Conservation (phyloP, 2,797 vertebrate genomes). For the Falco berigora region DNA sequence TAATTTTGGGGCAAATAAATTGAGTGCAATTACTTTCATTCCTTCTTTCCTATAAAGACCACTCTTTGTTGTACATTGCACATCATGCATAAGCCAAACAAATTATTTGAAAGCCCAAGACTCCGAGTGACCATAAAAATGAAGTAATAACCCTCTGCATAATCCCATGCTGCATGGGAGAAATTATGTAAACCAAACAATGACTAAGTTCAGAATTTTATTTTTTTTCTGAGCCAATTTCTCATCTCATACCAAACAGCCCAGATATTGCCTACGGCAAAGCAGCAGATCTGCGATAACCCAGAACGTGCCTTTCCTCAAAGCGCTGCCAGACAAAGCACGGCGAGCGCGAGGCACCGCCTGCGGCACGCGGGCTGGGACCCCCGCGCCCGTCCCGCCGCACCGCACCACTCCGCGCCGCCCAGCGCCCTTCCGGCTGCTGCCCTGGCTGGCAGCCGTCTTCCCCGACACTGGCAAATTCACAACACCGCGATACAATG, state of each 20-base stretch:
- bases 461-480: background rate
- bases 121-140: background rate
- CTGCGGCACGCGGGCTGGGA: background rate
- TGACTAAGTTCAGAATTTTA: background rate
- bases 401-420: no score
- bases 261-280: background rate
- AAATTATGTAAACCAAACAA: background rate
- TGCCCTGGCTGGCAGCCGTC: background rate
- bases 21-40: background rate
- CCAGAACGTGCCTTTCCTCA: background rate
- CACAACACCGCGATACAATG: background rate
- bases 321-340: background rate
- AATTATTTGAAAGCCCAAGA: background rate
- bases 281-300: background rate
- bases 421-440: background rate
- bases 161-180: background rate
- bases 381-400: no score
- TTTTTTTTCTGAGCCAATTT: background rate
- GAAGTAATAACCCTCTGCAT: background rate
- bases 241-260: background rate
- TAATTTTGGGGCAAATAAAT: background rate
- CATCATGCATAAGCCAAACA: background rate
- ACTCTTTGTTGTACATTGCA: background rate
- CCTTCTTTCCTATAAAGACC: background rate
- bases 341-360: background rate